Conservation (phyloP, 53 echinoderm and acorn worm genomes). For the Crossaster papposus region DNA sequence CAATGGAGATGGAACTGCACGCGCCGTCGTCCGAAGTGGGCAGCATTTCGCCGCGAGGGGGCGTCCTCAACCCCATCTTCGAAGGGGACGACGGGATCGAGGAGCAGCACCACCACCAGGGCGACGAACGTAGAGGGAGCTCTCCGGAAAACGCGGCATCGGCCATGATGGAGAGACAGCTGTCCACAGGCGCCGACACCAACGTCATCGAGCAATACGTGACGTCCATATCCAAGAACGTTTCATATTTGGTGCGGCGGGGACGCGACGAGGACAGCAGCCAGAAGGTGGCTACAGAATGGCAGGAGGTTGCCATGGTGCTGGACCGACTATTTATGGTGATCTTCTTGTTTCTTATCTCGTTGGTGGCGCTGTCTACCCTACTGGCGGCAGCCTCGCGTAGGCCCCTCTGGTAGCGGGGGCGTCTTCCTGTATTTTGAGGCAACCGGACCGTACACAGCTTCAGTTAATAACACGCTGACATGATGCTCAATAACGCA, state of each 20-base stretch:
- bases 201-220: slow-evolving; percentile 75
- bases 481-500: no score
- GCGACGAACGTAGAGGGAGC: slow-evolving; percentile 23
- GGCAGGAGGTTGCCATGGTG: slow-evolving; percentile 84
- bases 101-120: slow-evolving; percentile 23
- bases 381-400: slow-evolving; percentile 64
- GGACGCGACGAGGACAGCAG: slow-evolving; percentile 65
- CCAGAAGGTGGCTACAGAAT: slow-evolving; percentile 73
- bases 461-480: neutral
- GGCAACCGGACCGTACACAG: neutral
- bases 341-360: slow-evolving; percentile 59
- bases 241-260: slow-evolving; percentile 68
- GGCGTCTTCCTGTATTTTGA: neutral
- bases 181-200: slow-evolving; percentile 9
- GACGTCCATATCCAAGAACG: slow-evolving; percentile 67
- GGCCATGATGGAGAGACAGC: slow-evolving; percentile 21
- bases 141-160: neutral
- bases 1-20: slow-evolving; percentile 59
- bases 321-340: slow-evolving; percentile 77
- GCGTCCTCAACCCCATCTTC: slow-evolving; percentile 82
- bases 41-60: slow-evolving; percentile 32
- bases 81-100: slow-evolving; percentile 82
- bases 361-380: slow-evolving; percentile 56
- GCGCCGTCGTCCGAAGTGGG: slow-evolving; percentile 27
- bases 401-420: slow-evolving; percentile 16